Evolutionary conservation across 2,797 vertebrate species (phyloP).

Genomic region (Coluber constrictor): DNA sequence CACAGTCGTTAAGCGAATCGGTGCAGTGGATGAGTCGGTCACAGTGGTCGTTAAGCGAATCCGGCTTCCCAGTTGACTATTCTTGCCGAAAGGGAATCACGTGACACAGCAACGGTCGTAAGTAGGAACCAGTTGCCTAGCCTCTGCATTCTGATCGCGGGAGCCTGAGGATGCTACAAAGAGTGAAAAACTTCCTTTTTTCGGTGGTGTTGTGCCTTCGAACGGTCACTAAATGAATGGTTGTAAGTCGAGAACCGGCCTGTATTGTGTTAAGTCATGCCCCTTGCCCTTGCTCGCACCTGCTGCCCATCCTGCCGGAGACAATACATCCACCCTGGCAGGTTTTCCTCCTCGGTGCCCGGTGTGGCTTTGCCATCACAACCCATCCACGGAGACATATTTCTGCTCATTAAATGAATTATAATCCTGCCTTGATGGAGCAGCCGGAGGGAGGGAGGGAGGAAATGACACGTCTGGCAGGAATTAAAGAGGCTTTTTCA

Average conservation of each 20-base stretch:
- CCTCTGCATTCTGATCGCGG: fast-evolving
- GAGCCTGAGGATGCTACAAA: too few species aligned
- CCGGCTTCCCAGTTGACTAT: too few species aligned
- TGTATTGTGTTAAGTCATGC: not conserved
- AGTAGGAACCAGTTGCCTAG: too few species aligned
- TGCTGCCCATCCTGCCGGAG: not conserved
- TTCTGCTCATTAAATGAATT: slow-evolving; percentile 50
- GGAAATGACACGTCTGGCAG: not conserved
- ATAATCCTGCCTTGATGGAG: slow-evolving; percentile 41
- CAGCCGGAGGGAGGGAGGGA: fast-evolving
- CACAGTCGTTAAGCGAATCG: too few species aligned
- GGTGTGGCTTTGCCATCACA: slow-evolving; percentile 21
- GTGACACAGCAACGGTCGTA: too few species aligned
- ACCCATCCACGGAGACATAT: slow-evolving; percentile 45
- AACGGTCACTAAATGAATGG: too few species aligned
- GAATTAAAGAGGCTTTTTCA: not conserved
- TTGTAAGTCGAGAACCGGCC: too few species aligned
- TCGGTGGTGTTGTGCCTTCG: too few species aligned
- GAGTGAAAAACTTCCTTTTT: too few species aligned
- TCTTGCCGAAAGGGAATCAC: too few species aligned
- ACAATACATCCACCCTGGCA: slow-evolving; percentile 26
- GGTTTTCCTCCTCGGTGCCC: slow-evolving; percentile 41
- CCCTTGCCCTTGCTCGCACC: not conserved
- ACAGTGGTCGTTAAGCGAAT: too few species aligned
- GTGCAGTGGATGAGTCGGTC: too few species aligned